Evolutionary conservation across 2,113 vertebrate genomes (phyloP).

Genomic region (Promerops cafer): DNA sequence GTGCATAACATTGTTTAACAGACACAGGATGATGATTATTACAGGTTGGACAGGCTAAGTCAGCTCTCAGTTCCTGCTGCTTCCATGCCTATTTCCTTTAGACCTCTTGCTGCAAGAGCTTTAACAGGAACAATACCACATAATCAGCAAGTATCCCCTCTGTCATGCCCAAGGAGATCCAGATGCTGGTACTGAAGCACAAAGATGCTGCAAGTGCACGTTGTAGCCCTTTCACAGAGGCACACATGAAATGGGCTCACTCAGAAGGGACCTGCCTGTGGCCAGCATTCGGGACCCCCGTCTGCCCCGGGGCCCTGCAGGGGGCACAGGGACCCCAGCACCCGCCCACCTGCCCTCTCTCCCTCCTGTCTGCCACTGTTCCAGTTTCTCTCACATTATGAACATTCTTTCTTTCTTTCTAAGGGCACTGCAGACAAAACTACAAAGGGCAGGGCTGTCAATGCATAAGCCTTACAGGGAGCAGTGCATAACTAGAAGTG

Average conservation of each 20-base stretch:
- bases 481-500: not conserved
- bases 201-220: not conserved
- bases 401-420: not conserved
- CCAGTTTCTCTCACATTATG: not conserved
- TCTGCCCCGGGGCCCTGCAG: accelerated
- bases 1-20: not conserved
- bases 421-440: not conserved
- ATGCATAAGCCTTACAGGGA: not conserved
- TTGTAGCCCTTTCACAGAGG: not conserved
- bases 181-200: not conserved
- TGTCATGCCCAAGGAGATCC: not conserved
- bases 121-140: not conserved
- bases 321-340: not conserved
- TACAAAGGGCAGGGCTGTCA: not conserved
- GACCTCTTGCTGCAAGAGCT: not conserved
- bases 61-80: not conserved
- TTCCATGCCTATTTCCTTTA: not conserved
- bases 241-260: not conserved
- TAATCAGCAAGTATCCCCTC: not conserved
- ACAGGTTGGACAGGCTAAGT: not conserved
- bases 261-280: not conserved
- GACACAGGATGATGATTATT: not conserved
- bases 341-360: not conserved
- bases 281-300: accelerated
- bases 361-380: not conserved